Conservation (phyloP, 1,140 invertebrate genomes). For the Idris sp. region DNA sequence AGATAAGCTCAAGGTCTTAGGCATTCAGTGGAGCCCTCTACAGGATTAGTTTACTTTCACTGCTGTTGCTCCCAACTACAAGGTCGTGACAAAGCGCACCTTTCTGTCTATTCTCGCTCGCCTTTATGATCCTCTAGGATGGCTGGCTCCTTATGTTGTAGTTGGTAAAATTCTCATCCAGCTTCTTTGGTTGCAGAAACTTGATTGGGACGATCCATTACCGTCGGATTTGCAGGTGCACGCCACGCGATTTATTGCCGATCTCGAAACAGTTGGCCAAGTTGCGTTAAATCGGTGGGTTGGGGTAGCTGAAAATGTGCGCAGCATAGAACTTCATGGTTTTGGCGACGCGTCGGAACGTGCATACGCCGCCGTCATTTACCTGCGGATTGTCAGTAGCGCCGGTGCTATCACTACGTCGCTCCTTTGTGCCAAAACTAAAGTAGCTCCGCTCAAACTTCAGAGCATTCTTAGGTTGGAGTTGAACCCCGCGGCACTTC, state of each 20-base stretch:
- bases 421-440: background rate
- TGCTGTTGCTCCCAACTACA: background rate
- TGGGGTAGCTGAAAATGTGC: background rate
- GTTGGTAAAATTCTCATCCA: conserved; percentile 4
- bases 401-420: background rate
- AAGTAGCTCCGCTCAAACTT: background rate
- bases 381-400: background rate
- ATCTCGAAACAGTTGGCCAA: background rate
- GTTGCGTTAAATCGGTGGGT: background rate
- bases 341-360: background rate
- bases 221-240: background rate
- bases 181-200: conserved; percentile 2
- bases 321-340: background rate
- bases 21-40: background rate
- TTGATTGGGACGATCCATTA: conserved; percentile 10
- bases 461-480: background rate
- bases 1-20: background rate
- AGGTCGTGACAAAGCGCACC: background rate
- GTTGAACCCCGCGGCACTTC: background rate
- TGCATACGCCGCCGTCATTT: conserved; percentile 1
- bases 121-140: conserved; percentile 8
- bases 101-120: conserved; percentile 1
- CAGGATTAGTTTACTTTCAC: background rate
- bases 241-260: background rate
- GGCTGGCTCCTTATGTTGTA: background rate